These are phyloP conservation scores for Neodiprion fabricii DNA, from an alignment of 1,140 invertebrate species.

Conservation along the genomic window DNA sequence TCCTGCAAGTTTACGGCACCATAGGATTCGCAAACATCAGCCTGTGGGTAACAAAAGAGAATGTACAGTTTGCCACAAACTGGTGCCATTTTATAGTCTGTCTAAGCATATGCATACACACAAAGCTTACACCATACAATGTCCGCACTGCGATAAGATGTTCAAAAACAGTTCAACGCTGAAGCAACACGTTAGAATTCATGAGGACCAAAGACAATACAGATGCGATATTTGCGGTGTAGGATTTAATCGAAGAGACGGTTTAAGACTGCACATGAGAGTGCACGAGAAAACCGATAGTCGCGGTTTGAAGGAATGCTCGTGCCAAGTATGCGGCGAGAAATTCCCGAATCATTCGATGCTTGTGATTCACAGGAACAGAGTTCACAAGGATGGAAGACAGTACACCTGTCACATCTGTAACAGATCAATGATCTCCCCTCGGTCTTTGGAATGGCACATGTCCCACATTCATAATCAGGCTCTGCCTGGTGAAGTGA, in stretches of 20 bases:
- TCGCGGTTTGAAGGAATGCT: conserved; percentile 56
- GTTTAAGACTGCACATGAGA: conserved; percentile 60
- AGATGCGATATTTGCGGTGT: conserved; percentile 58
- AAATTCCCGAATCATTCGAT: conserved; percentile 60
- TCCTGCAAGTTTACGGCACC: conserved; percentile 56
- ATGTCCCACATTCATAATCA: conserved; percentile 58
- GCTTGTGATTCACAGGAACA: conserved; percentile 57
- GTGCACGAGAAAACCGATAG: conserved; percentile 56
- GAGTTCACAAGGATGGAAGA: conserved; percentile 55
- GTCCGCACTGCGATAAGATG: conserved; percentile 60
- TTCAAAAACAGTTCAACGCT: conserved; percentile 59
- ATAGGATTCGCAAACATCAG: conserved; percentile 58
- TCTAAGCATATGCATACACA: conserved; percentile 61
- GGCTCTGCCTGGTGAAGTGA: conserved; percentile 36
- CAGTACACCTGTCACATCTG: conserved; percentile 58
- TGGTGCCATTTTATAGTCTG: conserved; percentile 58
- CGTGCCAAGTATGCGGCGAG: conserved; percentile 57
- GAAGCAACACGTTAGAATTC: conserved; percentile 59
- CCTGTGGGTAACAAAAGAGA: conserved; percentile 53
- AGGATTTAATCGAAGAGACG: conserved; percentile 61
- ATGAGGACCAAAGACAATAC: conserved; percentile 59
- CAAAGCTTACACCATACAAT: conserved; percentile 58
- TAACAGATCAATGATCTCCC: conserved; percentile 58
- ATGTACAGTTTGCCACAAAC: conserved; percentile 54
- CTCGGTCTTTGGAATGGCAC: conserved; percentile 56